A percentile compares a stretch with the other conserved stretches of the same genome.
Conservation (phyloP, 2,113 vertebrate genomes). For the Chroicocephalus ridibundus region DNA sequence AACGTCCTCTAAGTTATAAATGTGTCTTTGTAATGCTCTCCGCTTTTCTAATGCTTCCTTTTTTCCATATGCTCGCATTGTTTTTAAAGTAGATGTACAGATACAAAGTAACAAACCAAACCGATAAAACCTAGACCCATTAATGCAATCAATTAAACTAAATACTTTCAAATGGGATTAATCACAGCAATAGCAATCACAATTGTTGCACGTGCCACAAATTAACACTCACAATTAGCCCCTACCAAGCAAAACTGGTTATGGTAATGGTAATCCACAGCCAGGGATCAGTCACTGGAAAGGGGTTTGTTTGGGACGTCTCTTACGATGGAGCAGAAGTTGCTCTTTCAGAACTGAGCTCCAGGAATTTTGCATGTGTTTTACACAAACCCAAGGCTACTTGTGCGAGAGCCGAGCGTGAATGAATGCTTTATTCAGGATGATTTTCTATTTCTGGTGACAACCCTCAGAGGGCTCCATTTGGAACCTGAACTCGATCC, state of each 20-base stretch:
- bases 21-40: background rate
- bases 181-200: slow-evolving; percentile 1
- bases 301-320: background rate
- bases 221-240: background rate
- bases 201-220: background rate
- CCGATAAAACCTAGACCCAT: background rate
- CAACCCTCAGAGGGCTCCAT: background rate
- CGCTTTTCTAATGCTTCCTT: background rate
- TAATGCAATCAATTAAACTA: background rate
- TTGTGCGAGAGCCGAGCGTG: background rate
- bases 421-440: background rate
- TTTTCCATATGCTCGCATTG: background rate
- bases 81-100: background rate
- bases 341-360: background rate
- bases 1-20: background rate
- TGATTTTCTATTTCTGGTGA: background rate
- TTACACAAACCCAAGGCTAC: background rate
- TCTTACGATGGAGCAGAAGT: background rate
- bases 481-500: background rate
- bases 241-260: background rate
- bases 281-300: background rate
- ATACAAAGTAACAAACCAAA: background rate
- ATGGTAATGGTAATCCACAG: background rate
- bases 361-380: background rate
- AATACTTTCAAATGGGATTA: background rate